Conservation (phyloP, 37 sponge, comb jelly and placozoan genomes). For the Aphrocallistes beatrix region DNA sequence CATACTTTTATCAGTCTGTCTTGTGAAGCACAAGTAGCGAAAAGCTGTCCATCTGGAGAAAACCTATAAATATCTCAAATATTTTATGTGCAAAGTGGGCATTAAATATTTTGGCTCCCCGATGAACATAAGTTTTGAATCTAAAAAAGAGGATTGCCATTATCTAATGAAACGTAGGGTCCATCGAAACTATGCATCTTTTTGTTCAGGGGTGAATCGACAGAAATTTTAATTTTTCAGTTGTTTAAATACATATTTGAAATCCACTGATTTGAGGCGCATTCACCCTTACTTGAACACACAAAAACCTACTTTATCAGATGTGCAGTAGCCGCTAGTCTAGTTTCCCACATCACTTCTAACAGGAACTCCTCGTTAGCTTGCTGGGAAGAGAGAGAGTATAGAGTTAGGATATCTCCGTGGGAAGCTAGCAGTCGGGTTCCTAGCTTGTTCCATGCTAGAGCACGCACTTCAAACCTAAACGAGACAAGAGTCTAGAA, state of each 20-base stretch:
- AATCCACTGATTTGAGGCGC: too few relatives aligned
- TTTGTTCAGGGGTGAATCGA: too few relatives aligned
- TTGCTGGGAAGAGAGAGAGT: not conserved
- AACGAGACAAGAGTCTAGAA: too few relatives aligned
- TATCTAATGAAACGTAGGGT: too few relatives aligned
- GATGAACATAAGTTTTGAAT: too few relatives aligned
- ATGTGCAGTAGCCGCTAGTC: not conserved
- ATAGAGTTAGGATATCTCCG: not conserved
- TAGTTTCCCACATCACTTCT: not conserved
- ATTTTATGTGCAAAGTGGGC: too few relatives aligned
- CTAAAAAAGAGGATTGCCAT: too few relatives aligned
- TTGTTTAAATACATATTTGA: too few relatives aligned
- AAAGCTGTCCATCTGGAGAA: not conserved
- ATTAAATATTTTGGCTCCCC: too few relatives aligned
- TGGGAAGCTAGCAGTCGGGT: not conserved
- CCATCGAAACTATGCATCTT: too few relatives aligned
- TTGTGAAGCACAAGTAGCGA: not conserved
- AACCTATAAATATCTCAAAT: not conserved
- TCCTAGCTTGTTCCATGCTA: not conserved
- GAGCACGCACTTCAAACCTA: not conserved
- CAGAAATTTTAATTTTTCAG: too few relatives aligned
- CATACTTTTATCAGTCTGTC: not conserved
- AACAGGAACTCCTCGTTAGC: not conserved
- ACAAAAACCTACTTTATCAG: not conserved
- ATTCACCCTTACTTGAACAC: too few relatives aligned